Base-by-base conservation (phyloP, 1,140 invertebrate genomes). In the Eciton burchellii region DNA sequence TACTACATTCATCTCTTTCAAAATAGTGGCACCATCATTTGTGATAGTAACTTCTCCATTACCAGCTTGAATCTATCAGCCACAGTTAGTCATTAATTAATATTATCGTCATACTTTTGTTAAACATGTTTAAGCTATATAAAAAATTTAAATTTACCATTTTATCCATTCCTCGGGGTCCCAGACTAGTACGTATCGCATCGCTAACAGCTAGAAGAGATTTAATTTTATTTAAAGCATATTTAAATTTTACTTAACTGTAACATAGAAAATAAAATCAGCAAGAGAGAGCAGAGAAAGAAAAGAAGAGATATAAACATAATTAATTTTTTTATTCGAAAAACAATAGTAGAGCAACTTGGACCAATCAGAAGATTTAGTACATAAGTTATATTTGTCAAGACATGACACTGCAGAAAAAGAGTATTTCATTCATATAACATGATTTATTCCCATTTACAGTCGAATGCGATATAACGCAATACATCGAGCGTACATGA, bases 11-110 rank as follows among this genome's bases (percentile, higher is more conserved):
- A 99, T 99, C 95, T 99, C 97, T 94, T 99, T 99, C 52, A 99
- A 94, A 94, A 99, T 99, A 35, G 99, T 99, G 35, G 99, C 99
- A 83, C 99, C 99, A 96, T 99, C 99, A 95, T 99, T 99, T 60
- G 99, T 99, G 77, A 99, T 99, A 11, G 99, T 99, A 0, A 99
- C 99, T 95, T 99, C 99, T 11, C 99, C 99, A 95, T 99, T 99
- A 16, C 96, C 96, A 62, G 98, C 95, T 95, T 99, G 99, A 88
- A 99, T 99, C 97, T 96, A 88, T 62, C 60, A 59, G n/a, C n/a
- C n/a, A 41, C 19, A 52, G 60, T 12, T 71, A 62, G n/a, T 35
- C 12, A 54, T 24, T 2, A 43, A 76, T 72, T 49, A 77, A 49
- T 62, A 62, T 41, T 57, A 21, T 14, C 24, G 4, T 41, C 19